phyloP scores from a whole-genome alignment of 2,888 invertebrate genomes.

The Nipponacmea schrenckii region DNA sequence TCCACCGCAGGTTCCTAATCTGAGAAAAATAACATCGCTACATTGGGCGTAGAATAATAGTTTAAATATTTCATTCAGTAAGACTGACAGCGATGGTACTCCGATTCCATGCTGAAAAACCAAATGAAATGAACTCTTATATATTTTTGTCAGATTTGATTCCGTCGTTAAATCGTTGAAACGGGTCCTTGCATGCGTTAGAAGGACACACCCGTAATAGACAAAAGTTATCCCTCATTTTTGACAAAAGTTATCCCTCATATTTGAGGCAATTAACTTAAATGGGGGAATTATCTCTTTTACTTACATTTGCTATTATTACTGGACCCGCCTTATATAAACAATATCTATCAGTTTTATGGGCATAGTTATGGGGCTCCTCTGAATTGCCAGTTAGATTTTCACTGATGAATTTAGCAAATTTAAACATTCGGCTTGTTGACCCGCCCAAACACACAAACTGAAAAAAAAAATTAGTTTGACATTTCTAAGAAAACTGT shows the following conservation, averaged over 20 bases:
- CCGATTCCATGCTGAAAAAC: constrained; percentile 94
- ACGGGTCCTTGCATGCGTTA: too few species aligned
- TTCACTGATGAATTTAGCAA: constrained; percentile 88
- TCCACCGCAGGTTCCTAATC: constrained; percentile 94
- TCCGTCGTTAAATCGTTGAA: background rate
- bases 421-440: constrained; percentile 91
- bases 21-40: constrained; percentile 84
- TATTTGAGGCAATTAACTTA: too few species aligned
- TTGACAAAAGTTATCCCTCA: too few species aligned
- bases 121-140: background rate
- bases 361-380: constrained; percentile 81
- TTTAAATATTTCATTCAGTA: constrained; percentile 96
- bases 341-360: constrained; percentile 85
- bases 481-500: too few species aligned
- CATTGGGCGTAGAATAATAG: constrained; percentile 92
- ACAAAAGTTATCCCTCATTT: too few species aligned
- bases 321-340: constrained; percentile 97
- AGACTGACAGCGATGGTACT: constrained; percentile 92
- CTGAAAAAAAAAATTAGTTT: constrained; percentile 69
- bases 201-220: background rate
- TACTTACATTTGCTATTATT: constrained; percentile 77
- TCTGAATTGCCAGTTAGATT: constrained; percentile 75
- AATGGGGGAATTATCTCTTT: too few species aligned
- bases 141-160: too few species aligned
- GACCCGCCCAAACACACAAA: constrained; percentile 97